Evolutionary conservation across 2,888 invertebrate species (phyloP).

Genomic region (Drosophila dives): DNA sequence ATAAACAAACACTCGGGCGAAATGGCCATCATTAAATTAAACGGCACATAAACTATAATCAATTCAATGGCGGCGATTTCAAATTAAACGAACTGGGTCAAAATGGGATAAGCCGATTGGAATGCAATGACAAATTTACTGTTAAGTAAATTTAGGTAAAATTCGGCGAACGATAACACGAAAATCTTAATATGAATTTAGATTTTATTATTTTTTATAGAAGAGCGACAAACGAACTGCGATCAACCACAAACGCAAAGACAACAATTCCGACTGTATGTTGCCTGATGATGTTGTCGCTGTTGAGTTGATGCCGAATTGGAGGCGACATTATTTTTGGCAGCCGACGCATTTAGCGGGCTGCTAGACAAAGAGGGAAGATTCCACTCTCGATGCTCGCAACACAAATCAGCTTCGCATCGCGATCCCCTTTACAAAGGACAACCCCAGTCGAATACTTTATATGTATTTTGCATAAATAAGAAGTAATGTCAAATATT

Average conservation of each 20-base stretch:
- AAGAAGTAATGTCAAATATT: slow-evolving; percentile 6
- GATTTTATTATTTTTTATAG: slow-evolving; percentile 8
- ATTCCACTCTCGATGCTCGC: slow-evolving; percentile 28
- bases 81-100: slow-evolving; percentile 38
- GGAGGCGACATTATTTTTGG: slow-evolving; percentile 63
- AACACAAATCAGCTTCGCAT: slow-evolving; percentile 11
- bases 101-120: slow-evolving; percentile 6
- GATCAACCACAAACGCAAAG: slow-evolving; percentile 76
- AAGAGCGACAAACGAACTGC: slow-evolving; percentile 43
- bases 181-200: neutral
- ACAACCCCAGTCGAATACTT: neutral
- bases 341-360: slow-evolving; percentile 43
- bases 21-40: slow-evolving; percentile 53
- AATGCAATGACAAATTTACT: neutral
- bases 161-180: neutral
- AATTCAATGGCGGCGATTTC: slow-evolving; percentile 8
- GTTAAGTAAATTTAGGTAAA: too few species aligned
- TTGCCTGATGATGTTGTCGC: slow-evolving; percentile 25
- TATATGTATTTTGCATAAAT: slow-evolving; percentile 6
- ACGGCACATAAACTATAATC: slow-evolving; percentile 22
- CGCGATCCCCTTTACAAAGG: slow-evolving; percentile 5
- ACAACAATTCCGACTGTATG: slow-evolving; percentile 75
- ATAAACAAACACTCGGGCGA: slow-evolving; percentile 71
- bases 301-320: slow-evolving; percentile 43
- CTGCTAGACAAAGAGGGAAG: slow-evolving; percentile 5